These are phyloP conservation scores for Peromyscus maniculatus DNA, from an alignment of 2,113 vertebrate species.

Conservation along the genomic window DNA sequence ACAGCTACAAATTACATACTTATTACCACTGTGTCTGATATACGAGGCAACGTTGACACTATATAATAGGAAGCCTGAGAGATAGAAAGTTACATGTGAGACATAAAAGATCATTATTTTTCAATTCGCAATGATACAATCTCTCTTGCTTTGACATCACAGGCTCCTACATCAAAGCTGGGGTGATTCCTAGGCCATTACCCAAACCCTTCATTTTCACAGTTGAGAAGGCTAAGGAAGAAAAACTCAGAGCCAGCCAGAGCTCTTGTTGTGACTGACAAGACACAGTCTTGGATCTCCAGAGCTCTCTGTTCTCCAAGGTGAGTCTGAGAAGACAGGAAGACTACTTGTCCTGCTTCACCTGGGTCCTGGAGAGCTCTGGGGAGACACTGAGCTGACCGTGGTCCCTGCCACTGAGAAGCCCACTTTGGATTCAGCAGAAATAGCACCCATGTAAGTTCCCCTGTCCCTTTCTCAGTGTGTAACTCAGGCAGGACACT, in stretches of 20 bases:
- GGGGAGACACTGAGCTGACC: background rate
- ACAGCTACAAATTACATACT: constrained; percentile 73
- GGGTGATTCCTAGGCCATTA: background rate
- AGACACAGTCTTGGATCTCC: fast-evolving
- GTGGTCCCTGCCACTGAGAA: background rate
- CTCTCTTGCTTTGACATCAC: constrained; percentile 59
- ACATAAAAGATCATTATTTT: constrained; percentile 77
- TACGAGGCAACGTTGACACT: constrained; percentile 54
- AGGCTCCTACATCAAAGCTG: constrained; percentile 51
- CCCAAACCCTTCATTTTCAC: constrained; percentile 27
- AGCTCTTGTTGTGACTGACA: background rate
- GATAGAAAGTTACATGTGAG: constrained; percentile 38
- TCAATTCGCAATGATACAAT: constrained; percentile 52
- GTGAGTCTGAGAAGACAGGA: background rate
- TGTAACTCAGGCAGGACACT: background rate
- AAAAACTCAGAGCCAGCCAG: background rate
- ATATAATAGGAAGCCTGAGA: constrained; percentile 65
- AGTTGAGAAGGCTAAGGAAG: background rate
- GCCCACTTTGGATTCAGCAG: fast-evolving
- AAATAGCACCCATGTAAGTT: background rate
- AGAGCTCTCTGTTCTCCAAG: background rate
- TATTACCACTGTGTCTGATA: constrained; percentile 73
- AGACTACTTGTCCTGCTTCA: background rate
- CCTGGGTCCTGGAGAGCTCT: no score
- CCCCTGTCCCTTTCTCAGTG: background rate